Percentiles rank a stretch among this genome's conserved stretches.
Conservation (phyloP, 1,140 invertebrate genomes). For the Aphaenogaster rudis region DNA sequence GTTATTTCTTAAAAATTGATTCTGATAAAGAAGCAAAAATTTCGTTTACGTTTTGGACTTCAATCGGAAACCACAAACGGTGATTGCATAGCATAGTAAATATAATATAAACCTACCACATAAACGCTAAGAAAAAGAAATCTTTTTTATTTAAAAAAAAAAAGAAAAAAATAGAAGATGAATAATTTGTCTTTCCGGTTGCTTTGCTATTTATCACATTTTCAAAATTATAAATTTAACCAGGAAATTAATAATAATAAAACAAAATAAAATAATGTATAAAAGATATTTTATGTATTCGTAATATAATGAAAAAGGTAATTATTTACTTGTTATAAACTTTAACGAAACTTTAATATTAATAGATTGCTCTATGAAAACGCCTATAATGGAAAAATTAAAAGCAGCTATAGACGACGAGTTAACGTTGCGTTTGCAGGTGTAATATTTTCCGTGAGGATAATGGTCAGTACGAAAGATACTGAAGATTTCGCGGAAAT, state of each 20-base stretch:
- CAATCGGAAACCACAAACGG: constrained; percentile 3
- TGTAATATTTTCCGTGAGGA: constrained; percentile 26
- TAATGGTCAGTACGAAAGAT: constrained; percentile 65
- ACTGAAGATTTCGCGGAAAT: constrained; percentile 59
- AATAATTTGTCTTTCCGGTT: constrained; percentile 39
- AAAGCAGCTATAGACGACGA: background rate
- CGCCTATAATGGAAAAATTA: background rate
- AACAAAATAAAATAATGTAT: no score
- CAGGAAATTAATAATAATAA: no score
- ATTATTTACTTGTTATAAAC: background rate
- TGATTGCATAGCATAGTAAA: constrained; percentile 14
- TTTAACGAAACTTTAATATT: background rate
- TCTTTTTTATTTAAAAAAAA: no score
- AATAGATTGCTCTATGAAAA: background rate
- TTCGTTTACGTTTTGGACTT: background rate
- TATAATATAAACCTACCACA: background rate
- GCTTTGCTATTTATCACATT: background rate
- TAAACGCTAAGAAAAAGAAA: no score
- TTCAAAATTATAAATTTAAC: no score
- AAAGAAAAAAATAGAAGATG: background rate
- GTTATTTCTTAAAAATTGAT: background rate
- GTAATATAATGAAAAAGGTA: no score
- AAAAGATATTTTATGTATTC: no score
- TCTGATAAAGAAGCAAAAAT: background rate
- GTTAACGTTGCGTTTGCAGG: no score